Evolutionary conservation across 2,888 invertebrate genomes (phyloP).

Genomic region (Heteromyza rotundicornis): DNA sequence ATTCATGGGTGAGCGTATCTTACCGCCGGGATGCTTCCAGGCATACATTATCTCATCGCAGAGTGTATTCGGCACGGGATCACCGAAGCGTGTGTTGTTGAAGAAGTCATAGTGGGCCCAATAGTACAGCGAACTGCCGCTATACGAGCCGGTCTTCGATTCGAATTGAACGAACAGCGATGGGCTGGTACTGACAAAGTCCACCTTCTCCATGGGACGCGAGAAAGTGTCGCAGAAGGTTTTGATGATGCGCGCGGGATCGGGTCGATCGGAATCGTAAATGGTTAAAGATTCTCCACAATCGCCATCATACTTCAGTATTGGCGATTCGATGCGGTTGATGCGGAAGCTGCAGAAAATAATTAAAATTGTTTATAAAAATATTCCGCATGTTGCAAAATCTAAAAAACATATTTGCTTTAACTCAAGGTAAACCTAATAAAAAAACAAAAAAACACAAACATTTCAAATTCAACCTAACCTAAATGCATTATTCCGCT

Average conservation of each 20-base stretch:
- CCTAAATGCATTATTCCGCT: too few species aligned
- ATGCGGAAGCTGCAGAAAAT: conserved; percentile 88
- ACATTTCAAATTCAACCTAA: too few species aligned
- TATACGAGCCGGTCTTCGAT: conserved; percentile 90
- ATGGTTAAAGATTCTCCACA: conserved; percentile 89
- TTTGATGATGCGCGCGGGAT: conserved; percentile 89
- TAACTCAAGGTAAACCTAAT: too few species aligned
- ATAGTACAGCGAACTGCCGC: conserved; percentile 92
- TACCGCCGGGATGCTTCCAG: conserved; percentile 79
- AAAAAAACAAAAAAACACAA: too few species aligned
- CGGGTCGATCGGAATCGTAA: conserved; percentile 87
- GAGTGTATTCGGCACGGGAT: conserved; percentile 78
- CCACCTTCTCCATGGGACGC: conserved; percentile 90
- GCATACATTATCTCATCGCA: conserved; percentile 90
- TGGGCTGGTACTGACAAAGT: conserved; percentile 87
- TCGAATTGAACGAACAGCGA: conserved; percentile 88
- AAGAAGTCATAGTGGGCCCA: conserved; percentile 96
- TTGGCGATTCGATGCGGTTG: conserved; percentile 87
- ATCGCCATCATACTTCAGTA: conserved; percentile 83
- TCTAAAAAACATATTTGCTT: too few species aligned
- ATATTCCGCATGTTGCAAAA: too few species aligned
- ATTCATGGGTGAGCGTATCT: conserved; percentile 82
- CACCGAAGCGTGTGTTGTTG: conserved; percentile 86
- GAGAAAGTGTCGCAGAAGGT: conserved; percentile 95
- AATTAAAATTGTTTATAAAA: too few species aligned